phyloP scores from a whole-genome alignment of 2,888 invertebrate species.

The Ectemnius lituratus region DNA sequence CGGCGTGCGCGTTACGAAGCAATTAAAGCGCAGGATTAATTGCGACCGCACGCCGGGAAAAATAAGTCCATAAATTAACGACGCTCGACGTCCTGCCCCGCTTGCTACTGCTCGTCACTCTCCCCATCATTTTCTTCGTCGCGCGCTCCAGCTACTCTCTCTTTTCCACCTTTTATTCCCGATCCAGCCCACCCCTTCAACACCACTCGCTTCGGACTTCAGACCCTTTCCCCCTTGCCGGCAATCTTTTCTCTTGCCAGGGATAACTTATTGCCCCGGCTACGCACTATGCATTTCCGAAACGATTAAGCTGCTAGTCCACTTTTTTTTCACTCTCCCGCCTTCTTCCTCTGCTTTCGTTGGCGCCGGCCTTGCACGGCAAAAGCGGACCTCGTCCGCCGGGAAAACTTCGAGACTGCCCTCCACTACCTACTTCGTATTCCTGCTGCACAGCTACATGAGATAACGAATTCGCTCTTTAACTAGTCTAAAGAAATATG shows the following conservation, averaged over 20 bases:
- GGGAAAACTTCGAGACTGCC: constrained; percentile 38
- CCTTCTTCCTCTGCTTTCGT: neutral
- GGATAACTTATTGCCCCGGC: constrained; percentile 65
- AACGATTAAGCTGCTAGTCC: constrained; percentile 62
- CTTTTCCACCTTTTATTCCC: constrained; percentile 24
- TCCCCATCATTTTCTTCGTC: neutral
- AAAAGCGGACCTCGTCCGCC: neutral
- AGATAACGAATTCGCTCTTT: constrained; percentile 44
- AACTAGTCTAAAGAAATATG: neutral
- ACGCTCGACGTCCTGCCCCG: constrained; percentile 49
- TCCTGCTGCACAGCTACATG: too few species aligned
- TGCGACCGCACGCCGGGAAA: constrained; percentile 66
- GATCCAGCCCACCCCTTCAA: constrained; percentile 37
- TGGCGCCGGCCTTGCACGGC: neutral
- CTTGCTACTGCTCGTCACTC: neutral
- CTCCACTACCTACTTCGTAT: too few species aligned
- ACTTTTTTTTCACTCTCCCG: constrained; percentile 35
- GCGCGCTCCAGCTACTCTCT: constrained; percentile 14
- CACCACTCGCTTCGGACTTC: constrained; percentile 17
- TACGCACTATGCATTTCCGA: constrained; percentile 69
- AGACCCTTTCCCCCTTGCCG: constrained; percentile 36
- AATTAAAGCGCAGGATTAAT: constrained; percentile 69
- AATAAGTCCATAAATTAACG: constrained; percentile 71
- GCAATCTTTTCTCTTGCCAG: constrained; percentile 60
- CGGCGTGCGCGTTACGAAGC: constrained; percentile 53